These are phyloP conservation scores for Achatina immaculata DNA, from an alignment of 1,140 invertebrate species.

Conservation along the genomic window DNA sequence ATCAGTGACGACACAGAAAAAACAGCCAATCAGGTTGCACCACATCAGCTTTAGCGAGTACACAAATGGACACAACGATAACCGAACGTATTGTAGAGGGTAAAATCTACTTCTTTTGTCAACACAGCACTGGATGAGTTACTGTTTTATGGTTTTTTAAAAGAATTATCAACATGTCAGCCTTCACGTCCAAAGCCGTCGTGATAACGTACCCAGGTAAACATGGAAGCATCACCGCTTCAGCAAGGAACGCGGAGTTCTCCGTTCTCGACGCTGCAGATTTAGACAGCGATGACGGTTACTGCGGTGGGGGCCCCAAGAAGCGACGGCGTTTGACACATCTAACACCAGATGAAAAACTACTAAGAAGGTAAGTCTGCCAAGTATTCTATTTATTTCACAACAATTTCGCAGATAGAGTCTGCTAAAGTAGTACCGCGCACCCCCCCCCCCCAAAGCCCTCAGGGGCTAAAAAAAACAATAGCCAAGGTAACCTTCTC, in stretches of 20 bases:
- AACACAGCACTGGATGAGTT: neutral
- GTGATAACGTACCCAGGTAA: slow-evolving; percentile 31
- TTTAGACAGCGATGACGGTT: slow-evolving; percentile 31
- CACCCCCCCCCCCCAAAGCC: no score
- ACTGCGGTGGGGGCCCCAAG: slow-evolving; percentile 43
- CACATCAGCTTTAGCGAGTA: slow-evolving; percentile 24
- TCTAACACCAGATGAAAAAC: slow-evolving; percentile 73
- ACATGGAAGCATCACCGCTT: slow-evolving; percentile 15
- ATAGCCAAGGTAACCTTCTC: no score
- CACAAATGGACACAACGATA: neutral
- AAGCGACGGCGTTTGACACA: slow-evolving; percentile 72
- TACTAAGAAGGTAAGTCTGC: slow-evolving; percentile 71
- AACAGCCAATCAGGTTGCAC: slow-evolving; percentile 16
- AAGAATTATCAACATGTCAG: slow-evolving; percentile 8
- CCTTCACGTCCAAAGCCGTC: slow-evolving; percentile 20
- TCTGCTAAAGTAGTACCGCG: no score
- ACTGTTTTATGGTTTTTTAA: neutral
- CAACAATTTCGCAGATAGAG: neutral
- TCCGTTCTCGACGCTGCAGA: slow-evolving; percentile 24
- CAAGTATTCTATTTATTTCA: neutral
- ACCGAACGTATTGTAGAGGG: neutral
- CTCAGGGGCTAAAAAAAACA: no score
- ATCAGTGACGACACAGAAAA: neutral
- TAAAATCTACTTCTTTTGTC: neutral
- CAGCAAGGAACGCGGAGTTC: neutral